Conservation (phyloP, 2,797 vertebrate species). For the Sebastes hubbsi region DNA sequence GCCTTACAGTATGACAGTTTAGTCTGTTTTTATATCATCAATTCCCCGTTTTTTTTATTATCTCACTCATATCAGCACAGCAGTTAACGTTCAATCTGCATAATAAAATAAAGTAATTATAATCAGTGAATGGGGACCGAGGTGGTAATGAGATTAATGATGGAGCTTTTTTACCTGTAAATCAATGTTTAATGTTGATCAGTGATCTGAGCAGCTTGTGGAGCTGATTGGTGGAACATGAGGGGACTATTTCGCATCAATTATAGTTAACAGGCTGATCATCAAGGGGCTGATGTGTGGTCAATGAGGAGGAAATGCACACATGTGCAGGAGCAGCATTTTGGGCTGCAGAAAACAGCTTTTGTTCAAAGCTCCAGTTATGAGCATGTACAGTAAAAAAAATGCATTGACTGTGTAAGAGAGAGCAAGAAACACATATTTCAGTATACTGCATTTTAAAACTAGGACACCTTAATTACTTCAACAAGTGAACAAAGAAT, state of each 20-base stretch:
- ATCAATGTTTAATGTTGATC: constrained; percentile 56
- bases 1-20: not conserved
- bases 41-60: constrained; percentile 14
- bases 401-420: not conserved
- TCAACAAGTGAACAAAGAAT: constrained; percentile 42
- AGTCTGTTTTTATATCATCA: not conserved
- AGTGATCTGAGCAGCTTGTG: constrained; percentile 36
- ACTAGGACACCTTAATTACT: constrained; percentile 41
- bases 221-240: constrained; percentile 58
- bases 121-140: constrained; percentile 6
- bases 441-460: constrained; percentile 31
- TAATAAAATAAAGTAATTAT: not conserved
- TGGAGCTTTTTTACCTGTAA: constrained; percentile 20
- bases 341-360: constrained; percentile 10
- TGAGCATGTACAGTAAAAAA: constrained; percentile 23
- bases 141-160: constrained; percentile 39
- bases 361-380: constrained; percentile 42
- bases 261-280: constrained; percentile 51
- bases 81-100: constrained; percentile 42
- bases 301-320: constrained; percentile 45
- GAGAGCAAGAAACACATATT: constrained; percentile 17
- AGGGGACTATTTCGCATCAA: constrained; percentile 57
- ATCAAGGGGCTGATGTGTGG: constrained; percentile 42
- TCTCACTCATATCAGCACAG: constrained; percentile 18
- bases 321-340: constrained; percentile 8